Conservation (phyloP, 1,140 invertebrate species). For the Eriocheir sinensis region DNA sequence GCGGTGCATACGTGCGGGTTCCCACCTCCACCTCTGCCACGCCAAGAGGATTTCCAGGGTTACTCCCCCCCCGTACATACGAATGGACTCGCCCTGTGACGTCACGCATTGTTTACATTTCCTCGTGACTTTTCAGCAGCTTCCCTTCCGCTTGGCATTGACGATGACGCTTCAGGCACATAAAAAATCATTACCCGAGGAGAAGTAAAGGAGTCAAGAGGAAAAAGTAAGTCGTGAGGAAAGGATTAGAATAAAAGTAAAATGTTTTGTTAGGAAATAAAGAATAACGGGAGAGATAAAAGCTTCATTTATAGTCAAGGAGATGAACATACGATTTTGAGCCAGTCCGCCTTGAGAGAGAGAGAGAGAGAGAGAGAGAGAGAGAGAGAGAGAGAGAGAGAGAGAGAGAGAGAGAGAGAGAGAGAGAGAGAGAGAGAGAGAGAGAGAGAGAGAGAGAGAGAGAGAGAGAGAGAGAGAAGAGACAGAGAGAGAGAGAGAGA, state of each 20-base stretch:
- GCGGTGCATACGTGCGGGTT: neutral
- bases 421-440: constrained; percentile 19
- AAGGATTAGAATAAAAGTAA: neutral
- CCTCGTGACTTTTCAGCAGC: neutral
- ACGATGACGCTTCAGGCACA: too few relatives aligned
- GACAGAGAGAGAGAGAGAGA: neutral
- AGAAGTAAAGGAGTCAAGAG: too few relatives aligned
- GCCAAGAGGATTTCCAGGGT: neutral
- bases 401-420: constrained; percentile 17
- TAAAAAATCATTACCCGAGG: too few relatives aligned
- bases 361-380: neutral
- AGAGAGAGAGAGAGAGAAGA: neutral
- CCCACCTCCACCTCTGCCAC: neutral
- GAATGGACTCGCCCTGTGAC: neutral
- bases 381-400: constrained; percentile 17
- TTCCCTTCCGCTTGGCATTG: neutral
- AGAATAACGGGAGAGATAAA: neutral
- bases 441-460: neutral
- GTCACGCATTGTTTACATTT: neutral
- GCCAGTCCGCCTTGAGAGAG: neutral
- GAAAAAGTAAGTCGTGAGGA: neutral
- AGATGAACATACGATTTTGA: neutral
- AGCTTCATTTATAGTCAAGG: too few relatives aligned
- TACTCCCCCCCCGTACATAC: neutral
- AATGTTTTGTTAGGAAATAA: neutral